Percentiles rank a stretch among this genome's conserved stretches.
Evolutionary conservation across 35 echinoderm and acorn worm genomes (phyloP).

Genomic region (Ptychodera flava): DNA sequence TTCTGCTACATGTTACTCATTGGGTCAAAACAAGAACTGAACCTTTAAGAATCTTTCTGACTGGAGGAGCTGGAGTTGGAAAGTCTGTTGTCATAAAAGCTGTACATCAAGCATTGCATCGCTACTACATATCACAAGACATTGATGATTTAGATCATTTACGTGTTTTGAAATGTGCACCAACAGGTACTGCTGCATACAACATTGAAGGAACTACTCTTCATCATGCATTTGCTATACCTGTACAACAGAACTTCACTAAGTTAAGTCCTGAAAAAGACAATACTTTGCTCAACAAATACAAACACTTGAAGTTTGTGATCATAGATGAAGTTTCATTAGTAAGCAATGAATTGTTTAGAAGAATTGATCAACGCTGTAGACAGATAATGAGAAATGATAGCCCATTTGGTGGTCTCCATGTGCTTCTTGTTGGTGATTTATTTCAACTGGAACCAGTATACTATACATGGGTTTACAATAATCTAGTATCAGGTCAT

Average conservation of each 20-base stretch:
- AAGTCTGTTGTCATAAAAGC: conserved; percentile 42
- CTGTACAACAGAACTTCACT: background rate
- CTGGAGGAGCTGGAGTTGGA: conserved; percentile 59
- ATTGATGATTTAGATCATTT: background rate
- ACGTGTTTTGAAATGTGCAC: conserved; percentile 10
- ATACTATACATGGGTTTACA: conserved; percentile 14
- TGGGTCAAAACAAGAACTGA: conserved; percentile 24
- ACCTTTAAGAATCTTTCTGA: conserved; percentile 41
- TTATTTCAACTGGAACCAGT: conserved; percentile 48
- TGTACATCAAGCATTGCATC: conserved; percentile 31
- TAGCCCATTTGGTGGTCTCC: conserved; percentile 27
- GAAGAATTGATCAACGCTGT: conserved; percentile 26
- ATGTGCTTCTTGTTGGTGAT: conserved; percentile 34
- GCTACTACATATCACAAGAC: conserved; percentile 18
- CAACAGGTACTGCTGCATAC: conserved; percentile 42
- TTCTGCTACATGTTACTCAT: conserved; percentile 20
- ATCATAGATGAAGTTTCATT: conserved; percentile 46
- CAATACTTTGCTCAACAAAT: conserved; percentile 13
- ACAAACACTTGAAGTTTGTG: conserved; percentile 14
- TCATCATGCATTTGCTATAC: conserved; percentile 18
- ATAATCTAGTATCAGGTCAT: background rate
- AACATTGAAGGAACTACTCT: conserved; percentile 33
- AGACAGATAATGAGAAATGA: conserved; percentile 23
- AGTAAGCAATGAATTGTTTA: conserved; percentile 29
- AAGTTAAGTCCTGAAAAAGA: background rate